Evolutionary conservation across 2,797 vertebrate genomes (phyloP).

Genomic region (Danio albolineatus): DNA sequence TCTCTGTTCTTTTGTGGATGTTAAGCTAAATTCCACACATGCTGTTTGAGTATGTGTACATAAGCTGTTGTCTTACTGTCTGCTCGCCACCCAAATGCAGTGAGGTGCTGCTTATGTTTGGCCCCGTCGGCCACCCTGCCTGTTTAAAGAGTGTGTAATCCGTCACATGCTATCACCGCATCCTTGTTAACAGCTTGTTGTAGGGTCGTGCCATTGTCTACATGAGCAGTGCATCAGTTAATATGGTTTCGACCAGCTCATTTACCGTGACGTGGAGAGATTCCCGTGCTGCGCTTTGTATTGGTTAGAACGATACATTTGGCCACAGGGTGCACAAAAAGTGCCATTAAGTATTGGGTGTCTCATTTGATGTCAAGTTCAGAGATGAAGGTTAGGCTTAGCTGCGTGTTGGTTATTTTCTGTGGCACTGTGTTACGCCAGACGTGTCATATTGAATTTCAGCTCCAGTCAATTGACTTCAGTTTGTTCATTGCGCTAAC

Average conservation of each 20-base stretch:
- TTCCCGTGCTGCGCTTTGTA: constrained; percentile 21
- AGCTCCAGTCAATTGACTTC: constrained; percentile 14
- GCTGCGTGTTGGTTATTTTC: no score
- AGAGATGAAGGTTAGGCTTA: constrained; percentile 45
- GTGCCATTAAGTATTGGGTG: constrained; percentile 50
- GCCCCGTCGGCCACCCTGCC: neutral
- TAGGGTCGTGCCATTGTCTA: constrained; percentile 32
- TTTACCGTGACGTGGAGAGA: constrained; percentile 33
- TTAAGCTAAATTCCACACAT: neutral
- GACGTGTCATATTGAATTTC: constrained; percentile 31
- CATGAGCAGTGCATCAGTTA: constrained; percentile 50
- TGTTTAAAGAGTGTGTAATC: constrained; percentile 38
- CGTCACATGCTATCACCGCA: constrained; percentile 38
- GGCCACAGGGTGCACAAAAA: constrained; percentile 45
- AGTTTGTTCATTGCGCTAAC: constrained; percentile 43
- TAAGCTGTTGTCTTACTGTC: neutral
- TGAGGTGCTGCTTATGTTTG: constrained; percentile 16
- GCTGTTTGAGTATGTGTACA: neutral
- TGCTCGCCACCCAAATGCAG: neutral
- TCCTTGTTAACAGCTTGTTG: constrained; percentile 54
- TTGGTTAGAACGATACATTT: constrained; percentile 26
- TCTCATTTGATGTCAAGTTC: constrained; percentile 50
- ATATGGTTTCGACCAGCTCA: constrained; percentile 49
- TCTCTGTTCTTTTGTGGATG: constrained; percentile 16
- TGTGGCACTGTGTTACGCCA: neutral